These are phyloP conservation scores for Trinectes maculatus DNA, from an alignment of 2,113 vertebrate species.

Conservation along the genomic window DNA sequence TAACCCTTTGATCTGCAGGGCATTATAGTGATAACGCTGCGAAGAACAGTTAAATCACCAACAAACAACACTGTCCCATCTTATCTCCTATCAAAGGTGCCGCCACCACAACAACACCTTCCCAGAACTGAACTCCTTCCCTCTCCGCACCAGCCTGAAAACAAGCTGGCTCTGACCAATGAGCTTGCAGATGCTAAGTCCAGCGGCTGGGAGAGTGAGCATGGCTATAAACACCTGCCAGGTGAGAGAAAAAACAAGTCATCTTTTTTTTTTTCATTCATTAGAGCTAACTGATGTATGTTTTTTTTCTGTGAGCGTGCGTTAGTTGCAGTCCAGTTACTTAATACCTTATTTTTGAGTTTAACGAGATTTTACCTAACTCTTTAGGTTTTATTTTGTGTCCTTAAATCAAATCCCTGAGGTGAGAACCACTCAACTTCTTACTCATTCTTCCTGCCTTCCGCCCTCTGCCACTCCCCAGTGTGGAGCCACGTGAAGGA, in stretches of 20 bases:
- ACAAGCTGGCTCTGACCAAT: slow-evolving; percentile 45
- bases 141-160: slow-evolving; percentile 8
- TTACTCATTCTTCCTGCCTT: neutral
- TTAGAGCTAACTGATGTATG: no score
- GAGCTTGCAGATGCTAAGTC: slow-evolving; percentile 42
- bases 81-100: slow-evolving; percentile 44
- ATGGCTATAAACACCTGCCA: slow-evolving; percentile 63
- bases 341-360: no score
- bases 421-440: no score
- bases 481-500: slow-evolving; percentile 62
- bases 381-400: no score
- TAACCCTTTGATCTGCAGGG: neutral
- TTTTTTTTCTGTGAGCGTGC: neutral
- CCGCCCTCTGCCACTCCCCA: slow-evolving; percentile 19
- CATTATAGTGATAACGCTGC: neutral
- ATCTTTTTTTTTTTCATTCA: no score
- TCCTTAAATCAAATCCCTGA: no score
- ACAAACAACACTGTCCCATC: neutral
- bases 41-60: slow-evolving; percentile 6
- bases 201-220: slow-evolving; percentile 61
- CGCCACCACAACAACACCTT: slow-evolving; percentile 30
- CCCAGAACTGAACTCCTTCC: slow-evolving; percentile 33
- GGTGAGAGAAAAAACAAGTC: slow-evolving; percentile 61
- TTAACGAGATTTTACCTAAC: no score
- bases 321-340: no score